Evolutionary conservation across 2,888 invertebrate genomes (phyloP).

Genomic region (Acheta domesticus): DNA sequence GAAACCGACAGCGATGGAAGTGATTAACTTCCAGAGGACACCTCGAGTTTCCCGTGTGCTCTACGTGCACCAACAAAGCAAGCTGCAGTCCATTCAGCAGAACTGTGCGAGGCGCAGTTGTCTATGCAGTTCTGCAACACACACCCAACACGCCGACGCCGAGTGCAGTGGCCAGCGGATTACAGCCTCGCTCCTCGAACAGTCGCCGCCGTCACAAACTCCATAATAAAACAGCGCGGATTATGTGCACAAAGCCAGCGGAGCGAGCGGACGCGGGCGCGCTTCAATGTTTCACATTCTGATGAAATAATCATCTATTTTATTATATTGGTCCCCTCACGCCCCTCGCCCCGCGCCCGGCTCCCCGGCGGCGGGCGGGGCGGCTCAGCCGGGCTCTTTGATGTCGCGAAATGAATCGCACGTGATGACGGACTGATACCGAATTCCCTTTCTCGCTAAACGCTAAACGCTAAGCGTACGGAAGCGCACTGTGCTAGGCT

Average conservation of each 20-base stretch:
- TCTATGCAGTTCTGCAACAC: too few species aligned
- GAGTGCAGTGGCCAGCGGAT: too few species aligned
- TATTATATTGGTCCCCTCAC: background rate
- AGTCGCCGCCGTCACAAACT: background rate
- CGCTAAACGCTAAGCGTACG: background rate
- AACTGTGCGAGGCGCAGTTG: too few species aligned
- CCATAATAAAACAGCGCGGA: background rate
- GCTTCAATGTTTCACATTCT: background rate
- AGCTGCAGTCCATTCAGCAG: too few species aligned
- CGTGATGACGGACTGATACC: background rate
- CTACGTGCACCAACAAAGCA: too few species aligned
- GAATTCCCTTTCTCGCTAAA: background rate
- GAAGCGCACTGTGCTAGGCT: background rate
- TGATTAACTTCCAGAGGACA: too few species aligned
- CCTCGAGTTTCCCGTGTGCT: too few species aligned
- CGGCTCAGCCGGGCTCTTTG: background rate
- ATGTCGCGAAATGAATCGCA: constrained; percentile 10
- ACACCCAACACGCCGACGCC: too few species aligned
- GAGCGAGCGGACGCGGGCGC: background rate
- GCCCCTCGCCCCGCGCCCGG: background rate
- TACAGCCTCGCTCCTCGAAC: background rate
- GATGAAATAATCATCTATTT: background rate
- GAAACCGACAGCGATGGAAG: too few species aligned
- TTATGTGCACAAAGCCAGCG: background rate
- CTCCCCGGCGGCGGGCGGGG: background rate